Evolutionary conservation across 1,140 invertebrate species (phyloP), one percentile per base, ranked within the genome.

Genomic region (Tribolium madens): DNA sequence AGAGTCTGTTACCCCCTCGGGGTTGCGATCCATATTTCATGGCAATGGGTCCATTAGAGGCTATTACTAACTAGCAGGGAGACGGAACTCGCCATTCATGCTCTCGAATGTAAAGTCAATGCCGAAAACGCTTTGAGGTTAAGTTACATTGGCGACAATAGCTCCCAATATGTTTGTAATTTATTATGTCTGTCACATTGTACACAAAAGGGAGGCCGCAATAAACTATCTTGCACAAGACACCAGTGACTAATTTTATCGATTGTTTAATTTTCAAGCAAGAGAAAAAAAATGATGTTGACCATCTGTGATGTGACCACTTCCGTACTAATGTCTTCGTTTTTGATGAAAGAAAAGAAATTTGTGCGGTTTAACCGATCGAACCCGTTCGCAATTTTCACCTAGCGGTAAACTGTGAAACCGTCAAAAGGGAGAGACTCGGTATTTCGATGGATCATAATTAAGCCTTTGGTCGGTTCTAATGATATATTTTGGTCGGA

Each of bases 1-100:
- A 72, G 68, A 48, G 64, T 31, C 71, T 47, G 52, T 73, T 74
- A 76, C 79, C 73, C 18, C 79, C 57, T 68, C 57, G 72, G 79
- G 78, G 76, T 72, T 68, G 68, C 78, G n/a, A 79, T 81, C 80
- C 77, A 82, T 82, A 82, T 82, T 82, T 82, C 80, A 82, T 81
- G 79, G 81, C 80, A 81, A 82, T 82, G 73, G 81, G 80, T 77
- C 81, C 81, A 82, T 82, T 82, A 82, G 77, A 80, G 77, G 78
- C 81, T 82, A 82, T 82, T 82, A 82, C 81, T 76, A 79, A 81
- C 77, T 78, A 79, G 81, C 46, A 64, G 70, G 79, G 80, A 79
- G 80, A 81, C 77, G 77, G 71, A 71, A 71, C 21, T 77, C 71
- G 15, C 76, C 79, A 79, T 79, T 81, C 79, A 81, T 77, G 60